Evolutionary conservation across 92 coral and sea anemone species (phyloP), one percentile per base, ranked within the genome.

Genomic region (Meandrina meandrites): DNA sequence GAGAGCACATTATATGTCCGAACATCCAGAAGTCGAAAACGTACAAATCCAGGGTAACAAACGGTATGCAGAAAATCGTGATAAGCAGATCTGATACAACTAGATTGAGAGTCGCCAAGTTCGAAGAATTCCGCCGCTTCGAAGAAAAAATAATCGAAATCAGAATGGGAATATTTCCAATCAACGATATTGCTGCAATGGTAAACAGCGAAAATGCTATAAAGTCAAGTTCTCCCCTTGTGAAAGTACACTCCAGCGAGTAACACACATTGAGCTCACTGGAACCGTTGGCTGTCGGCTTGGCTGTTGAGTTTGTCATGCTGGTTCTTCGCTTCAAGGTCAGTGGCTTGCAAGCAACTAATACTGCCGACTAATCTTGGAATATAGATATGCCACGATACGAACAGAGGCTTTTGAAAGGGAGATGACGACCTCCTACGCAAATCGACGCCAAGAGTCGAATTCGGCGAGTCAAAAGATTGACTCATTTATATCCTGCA

Each of bases 1-100:
- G 50, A 71, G 86, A 80, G 81, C 98, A 95, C 53, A 83, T 72
- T 8, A 81, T 45, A 16, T 58, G 76, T 0, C 98, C 98, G 47
- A 93, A 93, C 21, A 91, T 85, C 98, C 98, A 95, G 18, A 57
- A 79, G 50, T 86, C 89, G 14, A 89, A 80, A 16, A 95, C 51
- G 88, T 86, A 95, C 48, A 95, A 37, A 81, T 93, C 88, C 0
- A 91, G 32, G 8, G 93, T 91, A 12, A 83, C 54, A 22, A 91
- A 68, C 45, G 98, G 98, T 10, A 88, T 86, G 48, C 96, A 91
- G 78, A 94, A 84, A 22, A 89, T 76, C 0, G 98, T 77, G 5
- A 95, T 77, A 19, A 95, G 89, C 11, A 95, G 88, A 48, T 95
- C 94, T 16, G 98, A 90, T 12, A 95, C 75, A 22, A 92, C 94